Evolutionary conservation across 64 coral and sea anemone species (phyloP).

Genomic region (Hydrozoanthus tunicans): DNA sequence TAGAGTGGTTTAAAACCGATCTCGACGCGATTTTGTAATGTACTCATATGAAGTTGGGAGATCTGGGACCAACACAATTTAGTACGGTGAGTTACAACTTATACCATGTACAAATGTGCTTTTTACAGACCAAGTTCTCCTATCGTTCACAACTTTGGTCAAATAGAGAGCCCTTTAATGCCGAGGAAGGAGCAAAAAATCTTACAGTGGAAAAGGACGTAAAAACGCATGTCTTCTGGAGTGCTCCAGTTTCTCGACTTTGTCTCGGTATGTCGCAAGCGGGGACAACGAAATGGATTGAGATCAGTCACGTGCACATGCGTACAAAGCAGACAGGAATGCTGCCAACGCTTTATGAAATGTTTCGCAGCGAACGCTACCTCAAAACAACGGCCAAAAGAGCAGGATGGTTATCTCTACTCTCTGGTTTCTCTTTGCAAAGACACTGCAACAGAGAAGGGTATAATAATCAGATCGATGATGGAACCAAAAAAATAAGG

Average conservation of each 20-base stretch:
- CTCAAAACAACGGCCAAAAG: not conserved
- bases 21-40: no score
- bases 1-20: no score
- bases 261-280: conserved; percentile 7
- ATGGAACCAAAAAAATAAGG: not conserved
- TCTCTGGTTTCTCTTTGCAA: not conserved
- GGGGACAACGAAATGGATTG: conserved; percentile 22
- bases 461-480: not conserved
- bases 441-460: not conserved
- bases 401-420: not conserved
- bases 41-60: no score
- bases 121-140: no score
- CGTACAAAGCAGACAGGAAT: not conserved
- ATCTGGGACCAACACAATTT: no score
- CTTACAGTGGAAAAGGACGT: not conserved
- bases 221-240: conserved; percentile 39
- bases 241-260: conserved; percentile 21
- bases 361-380: not conserved
- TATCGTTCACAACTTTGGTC: not conserved
- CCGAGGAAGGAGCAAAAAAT: not conserved
- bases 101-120: no score
- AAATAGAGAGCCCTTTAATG: not conserved
- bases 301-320: not conserved
- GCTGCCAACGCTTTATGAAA: not conserved
- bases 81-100: no score